Evolutionary conservation across 2,888 invertebrate species (phyloP), one percentile per base, ranked within the genome.

Genomic region (Magallana nippona): DNA sequence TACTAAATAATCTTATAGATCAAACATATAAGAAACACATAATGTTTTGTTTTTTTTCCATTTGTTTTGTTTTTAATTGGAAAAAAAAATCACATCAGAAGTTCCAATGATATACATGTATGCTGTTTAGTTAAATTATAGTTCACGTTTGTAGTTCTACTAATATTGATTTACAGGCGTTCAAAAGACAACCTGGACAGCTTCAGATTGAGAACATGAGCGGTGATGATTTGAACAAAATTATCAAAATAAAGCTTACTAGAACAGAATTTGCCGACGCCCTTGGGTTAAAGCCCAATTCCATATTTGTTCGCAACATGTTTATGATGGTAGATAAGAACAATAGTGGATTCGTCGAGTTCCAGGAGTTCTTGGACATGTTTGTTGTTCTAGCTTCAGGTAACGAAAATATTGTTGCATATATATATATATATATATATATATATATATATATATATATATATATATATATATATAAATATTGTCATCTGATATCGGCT

Each of bases 351-450:
- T 95, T 95, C 89, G 95, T 96, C 81, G 95, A 95, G 8, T 96
- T 96, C 90, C 94, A 95, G 71, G 96, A 96, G 91, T 96, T 96
- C 91, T 93, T 95, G 55, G 95, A 96, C 91, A 94, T 96, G 91
- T 94, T 96, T 83, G 94, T 95, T 11, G 95, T 96, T 86, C 95
- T 96, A 90, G 94, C 95, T 0, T 95, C 95, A 90, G 95, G 95
- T 94, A 87, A 60, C 17, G 5, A 5, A 5, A 44, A 44, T 44
- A 44, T 44, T 44, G 44, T 44, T 44, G 44, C n/a, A n/a, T n/a
- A n/a, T n/a, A n/a, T n/a, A n/a, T n/a, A n/a, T n/a, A n/a, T n/a
- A n/a, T n/a, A n/a, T n/a, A n/a, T n/a, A n/a, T n/a, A n/a, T n/a
- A n/a, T n/a, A n/a, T n/a, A n/a, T n/a, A n/a, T n/a, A n/a, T n/a